Percentiles rank a stretch among this genome's conserved stretches.
Conservation (phyloP, 2,888 invertebrate species). For the Campoletis raptor region DNA sequence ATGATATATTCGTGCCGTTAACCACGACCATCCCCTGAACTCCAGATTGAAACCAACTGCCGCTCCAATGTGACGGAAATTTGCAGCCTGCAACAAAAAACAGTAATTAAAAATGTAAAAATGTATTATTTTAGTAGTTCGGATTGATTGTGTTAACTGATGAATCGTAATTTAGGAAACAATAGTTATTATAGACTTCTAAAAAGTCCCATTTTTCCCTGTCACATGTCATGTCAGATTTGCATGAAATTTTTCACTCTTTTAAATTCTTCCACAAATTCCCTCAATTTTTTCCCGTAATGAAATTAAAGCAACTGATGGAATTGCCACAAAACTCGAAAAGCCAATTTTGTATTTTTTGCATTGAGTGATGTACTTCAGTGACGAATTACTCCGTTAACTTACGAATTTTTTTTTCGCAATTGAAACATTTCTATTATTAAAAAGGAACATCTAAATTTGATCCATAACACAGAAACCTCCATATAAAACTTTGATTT, state of each 20-base stretch:
- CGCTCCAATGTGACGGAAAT: slow-evolving; percentile 84
- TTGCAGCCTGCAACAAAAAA: slow-evolving; percentile 79
- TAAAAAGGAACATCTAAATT: no score
- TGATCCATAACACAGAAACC: not conserved
- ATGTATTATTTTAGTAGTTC: not conserved
- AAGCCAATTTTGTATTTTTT: not conserved
- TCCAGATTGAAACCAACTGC: slow-evolving; percentile 85
- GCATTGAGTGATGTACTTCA: not conserved
- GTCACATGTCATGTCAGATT: not conserved
- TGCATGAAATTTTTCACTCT: not conserved
- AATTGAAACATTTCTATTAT: not conserved
- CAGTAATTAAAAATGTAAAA: slow-evolving; percentile 5
- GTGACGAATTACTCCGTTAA: not conserved
- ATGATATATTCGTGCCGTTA: slow-evolving; percentile 83
- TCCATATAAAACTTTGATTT: not conserved
- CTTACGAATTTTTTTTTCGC: not conserved
- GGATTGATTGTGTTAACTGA: not conserved
- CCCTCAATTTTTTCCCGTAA: not conserved
- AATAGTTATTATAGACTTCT: not conserved
- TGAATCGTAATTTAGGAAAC: not conserved
- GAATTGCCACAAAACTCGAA: not conserved
- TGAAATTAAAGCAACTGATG: not conserved
- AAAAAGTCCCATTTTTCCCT: not conserved
- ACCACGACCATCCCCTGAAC: slow-evolving; percentile 82
- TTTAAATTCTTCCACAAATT: not conserved